These are phyloP conservation scores for Aselliscus stoliczkanus DNA, from an alignment of 2,797 vertebrate species.

Conservation along the genomic window DNA sequence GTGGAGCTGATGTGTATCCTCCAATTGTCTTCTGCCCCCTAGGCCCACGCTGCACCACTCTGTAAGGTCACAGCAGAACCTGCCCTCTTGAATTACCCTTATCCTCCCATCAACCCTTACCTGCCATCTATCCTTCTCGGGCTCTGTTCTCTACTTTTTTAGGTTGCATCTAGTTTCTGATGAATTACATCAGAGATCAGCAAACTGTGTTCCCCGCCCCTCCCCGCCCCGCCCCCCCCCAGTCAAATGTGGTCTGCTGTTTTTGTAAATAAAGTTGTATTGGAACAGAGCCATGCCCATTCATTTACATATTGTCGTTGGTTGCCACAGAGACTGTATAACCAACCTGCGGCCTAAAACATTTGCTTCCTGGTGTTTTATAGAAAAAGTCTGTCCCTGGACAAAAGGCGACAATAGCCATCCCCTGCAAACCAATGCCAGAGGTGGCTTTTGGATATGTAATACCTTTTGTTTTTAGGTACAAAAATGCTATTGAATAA, in stretches of 20 bases:
- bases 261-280: neutral
- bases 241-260: neutral
- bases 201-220: neutral
- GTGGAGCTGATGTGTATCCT: neutral
- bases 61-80: no score
- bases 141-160: neutral
- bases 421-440: neutral
- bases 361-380: neutral
- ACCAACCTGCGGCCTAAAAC: neutral
- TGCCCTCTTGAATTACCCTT: neutral
- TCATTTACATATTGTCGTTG: neutral
- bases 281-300: neutral
- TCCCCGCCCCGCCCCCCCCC: no score
- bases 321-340: neutral
- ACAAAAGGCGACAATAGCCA: neutral
- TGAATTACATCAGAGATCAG: neutral
- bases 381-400: neutral
- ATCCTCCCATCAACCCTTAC: no score
- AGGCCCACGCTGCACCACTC: accelerated
- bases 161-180: neutral
- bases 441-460: neutral
- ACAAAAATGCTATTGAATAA: neutral
- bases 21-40: no score
- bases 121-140: neutral
- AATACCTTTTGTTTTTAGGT: neutral